Percentiles rank a stretch among this genome's conserved stretches.
These are phyloP conservation scores for Sylvietta virens DNA, from an alignment of 2,113 vertebrate species.

Conservation along the genomic window DNA sequence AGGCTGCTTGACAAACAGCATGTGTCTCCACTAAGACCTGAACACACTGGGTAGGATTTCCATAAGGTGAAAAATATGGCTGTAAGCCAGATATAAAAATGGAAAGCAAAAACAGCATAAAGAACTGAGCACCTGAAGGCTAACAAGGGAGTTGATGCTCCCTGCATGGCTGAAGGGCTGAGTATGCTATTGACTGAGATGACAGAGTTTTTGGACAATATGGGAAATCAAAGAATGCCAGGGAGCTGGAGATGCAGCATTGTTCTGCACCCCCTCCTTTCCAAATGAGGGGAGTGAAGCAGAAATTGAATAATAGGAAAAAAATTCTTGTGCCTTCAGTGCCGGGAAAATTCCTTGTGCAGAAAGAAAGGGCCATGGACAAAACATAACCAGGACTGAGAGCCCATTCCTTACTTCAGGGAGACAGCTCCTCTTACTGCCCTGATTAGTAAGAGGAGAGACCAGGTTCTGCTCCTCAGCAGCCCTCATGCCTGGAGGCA, in stretches of 20 bases:
- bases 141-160: not conserved
- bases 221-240: slow-evolving; percentile 43
- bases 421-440: not conserved
- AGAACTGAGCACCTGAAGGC: not conserved
- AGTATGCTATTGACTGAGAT: not conserved
- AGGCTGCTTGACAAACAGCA: slow-evolving; percentile 3
- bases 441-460: not conserved
- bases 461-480: not conserved
- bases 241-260: not conserved
- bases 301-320: not conserved
- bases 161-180: not conserved
- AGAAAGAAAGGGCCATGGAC: not conserved
- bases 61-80: slow-evolving; percentile 3
- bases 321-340: not conserved
- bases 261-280: not conserved
- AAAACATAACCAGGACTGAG: not conserved
- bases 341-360: not conserved
- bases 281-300: not conserved
- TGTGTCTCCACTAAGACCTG: not conserved
- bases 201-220: slow-evolving; percentile 10
- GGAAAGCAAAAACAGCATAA: not conserved
- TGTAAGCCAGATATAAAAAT: slow-evolving; percentile 13
- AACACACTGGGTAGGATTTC: not conserved
- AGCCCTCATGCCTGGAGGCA: not conserved
- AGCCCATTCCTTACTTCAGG: not conserved